phyloP scores from a whole-genome alignment of 2,797 vertebrate species.

The Liparis tanakae region DNA sequence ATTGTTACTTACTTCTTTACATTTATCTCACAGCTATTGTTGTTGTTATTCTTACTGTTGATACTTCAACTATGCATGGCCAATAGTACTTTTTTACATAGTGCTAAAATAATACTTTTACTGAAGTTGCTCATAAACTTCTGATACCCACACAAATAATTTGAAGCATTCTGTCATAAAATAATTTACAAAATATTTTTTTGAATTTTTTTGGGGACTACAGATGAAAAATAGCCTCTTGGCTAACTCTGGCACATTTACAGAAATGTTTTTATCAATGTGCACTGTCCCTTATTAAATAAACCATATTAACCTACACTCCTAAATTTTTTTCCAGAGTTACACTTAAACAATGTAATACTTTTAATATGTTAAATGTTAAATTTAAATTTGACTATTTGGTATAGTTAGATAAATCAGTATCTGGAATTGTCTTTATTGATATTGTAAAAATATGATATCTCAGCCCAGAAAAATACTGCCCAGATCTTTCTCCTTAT shows the following conservation, averaged over 20 bases:
- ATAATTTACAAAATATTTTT: accelerated
- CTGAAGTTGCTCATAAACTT: background rate
- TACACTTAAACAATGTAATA: background rate
- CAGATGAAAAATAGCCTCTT: too few species aligned
- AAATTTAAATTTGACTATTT: background rate
- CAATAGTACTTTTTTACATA: background rate
- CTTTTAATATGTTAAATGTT: background rate
- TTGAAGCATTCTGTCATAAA: background rate
- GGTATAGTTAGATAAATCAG: too few species aligned
- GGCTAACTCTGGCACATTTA: too few species aligned
- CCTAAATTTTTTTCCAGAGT: background rate
- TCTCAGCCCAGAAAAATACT: background rate
- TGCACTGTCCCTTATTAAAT: too few species aligned
- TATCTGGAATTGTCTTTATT: background rate
- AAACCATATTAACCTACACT: too few species aligned
- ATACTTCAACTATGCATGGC: background rate
- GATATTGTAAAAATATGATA: background rate
- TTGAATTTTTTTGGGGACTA: too few species aligned
- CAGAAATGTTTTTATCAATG: too few species aligned
- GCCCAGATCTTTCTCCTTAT: background rate
- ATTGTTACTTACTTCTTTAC: too few species aligned
- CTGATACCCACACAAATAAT: background rate
- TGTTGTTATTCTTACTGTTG: background rate
- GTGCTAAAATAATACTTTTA: background rate
- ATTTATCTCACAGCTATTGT: too few species aligned